Evolutionary conservation across 2,113 vertebrate genomes (phyloP), one percentile per base, ranked within the genome.

Genomic region (Rutilus rutilus): DNA sequence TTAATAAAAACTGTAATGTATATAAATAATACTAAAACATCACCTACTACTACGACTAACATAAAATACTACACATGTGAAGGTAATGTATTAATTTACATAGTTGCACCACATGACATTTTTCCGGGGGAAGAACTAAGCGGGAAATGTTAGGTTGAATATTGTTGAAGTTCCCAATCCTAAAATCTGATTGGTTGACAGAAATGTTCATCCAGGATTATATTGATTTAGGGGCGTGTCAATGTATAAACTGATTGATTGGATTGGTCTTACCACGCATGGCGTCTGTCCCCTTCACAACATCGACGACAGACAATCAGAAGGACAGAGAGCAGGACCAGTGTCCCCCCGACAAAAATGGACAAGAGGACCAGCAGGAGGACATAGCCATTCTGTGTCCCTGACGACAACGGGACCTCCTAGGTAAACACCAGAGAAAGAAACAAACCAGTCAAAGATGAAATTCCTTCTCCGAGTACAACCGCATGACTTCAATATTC

Each of bases 321-420:
- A 88, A 97, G 88, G 36, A 97, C 94, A 0, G 96, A 95, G 80
- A 97, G 91, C 87, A 96, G 94, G 78, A 97, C 95, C 87, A 99
- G 87, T 0, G 96, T 94, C 85, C 96, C 97, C 3, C 97, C 97
- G 1, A 98, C 93, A 87, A 99, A 95, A 89, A 97, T 93, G 78
- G 95, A 97, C 89, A 97, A 92, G 86, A 99, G 95, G 87, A 97
- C 97, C 82, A 97, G 92, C 75, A 97, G 94, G 84, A 98, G 94
- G 86, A 96, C 92, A 12, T 95, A 97, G 87, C 96, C 96, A 94
- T 97, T 95, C 91, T 96, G 93, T 59, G 94, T 92, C 91, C 92
- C 93, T 79, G 82, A 88, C 83, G 92, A 91, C 4, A 90, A 47
- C 30, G 93, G 92, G 83, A 93, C 87, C 82, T 92, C 91, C 93